Conservation (phyloP, 2,797 vertebrate genomes). For the Myripristis jacobus region DNA sequence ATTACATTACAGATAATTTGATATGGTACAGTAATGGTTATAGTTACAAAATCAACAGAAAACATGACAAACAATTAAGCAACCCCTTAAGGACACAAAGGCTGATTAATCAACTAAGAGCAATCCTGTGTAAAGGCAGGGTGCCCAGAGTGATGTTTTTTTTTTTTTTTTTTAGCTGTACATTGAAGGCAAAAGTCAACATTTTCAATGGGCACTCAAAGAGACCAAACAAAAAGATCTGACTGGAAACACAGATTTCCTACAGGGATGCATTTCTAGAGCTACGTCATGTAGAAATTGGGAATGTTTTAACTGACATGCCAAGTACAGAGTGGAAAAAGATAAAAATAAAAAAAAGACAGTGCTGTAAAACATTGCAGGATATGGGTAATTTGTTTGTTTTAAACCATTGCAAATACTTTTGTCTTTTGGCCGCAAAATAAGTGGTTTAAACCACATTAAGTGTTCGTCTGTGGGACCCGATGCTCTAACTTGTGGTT, state of each 20-base stretch:
- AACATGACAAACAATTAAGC: conserved; percentile 60
- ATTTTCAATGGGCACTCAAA: conserved; percentile 69
- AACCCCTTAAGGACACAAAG: conserved; percentile 71
- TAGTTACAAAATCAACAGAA: conserved; percentile 29
- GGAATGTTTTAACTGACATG: conserved; percentile 81
- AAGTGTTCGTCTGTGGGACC: conserved; percentile 51
- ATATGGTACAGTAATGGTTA: conserved; percentile 69
- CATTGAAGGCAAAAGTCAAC: conserved; percentile 74
- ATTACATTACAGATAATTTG: conserved; percentile 56
- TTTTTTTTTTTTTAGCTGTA: too few relatives aligned
- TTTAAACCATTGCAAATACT: conserved; percentile 59
- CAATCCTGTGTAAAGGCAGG: conserved; percentile 72
- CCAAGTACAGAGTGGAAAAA: conserved; percentile 51
- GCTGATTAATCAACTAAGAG: conserved; percentile 56
- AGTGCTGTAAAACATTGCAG: conserved; percentile 52
- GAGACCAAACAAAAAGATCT: conserved; percentile 43
- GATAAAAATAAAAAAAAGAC: conserved; percentile 54
- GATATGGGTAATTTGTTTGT: conserved; percentile 45
- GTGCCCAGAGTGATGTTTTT: conserved; percentile 64
- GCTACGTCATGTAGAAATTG: conserved; percentile 67
- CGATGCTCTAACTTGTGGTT: conserved; percentile 49
- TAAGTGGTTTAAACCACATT: conserved; percentile 64
- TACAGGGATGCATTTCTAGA: conserved; percentile 60
- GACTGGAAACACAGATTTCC: conserved; percentile 53
- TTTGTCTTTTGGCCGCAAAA: conserved; percentile 65